phyloP scores from a whole-genome alignment of 64 coral and sea anemone species.

The Stylophora pistillata region DNA sequence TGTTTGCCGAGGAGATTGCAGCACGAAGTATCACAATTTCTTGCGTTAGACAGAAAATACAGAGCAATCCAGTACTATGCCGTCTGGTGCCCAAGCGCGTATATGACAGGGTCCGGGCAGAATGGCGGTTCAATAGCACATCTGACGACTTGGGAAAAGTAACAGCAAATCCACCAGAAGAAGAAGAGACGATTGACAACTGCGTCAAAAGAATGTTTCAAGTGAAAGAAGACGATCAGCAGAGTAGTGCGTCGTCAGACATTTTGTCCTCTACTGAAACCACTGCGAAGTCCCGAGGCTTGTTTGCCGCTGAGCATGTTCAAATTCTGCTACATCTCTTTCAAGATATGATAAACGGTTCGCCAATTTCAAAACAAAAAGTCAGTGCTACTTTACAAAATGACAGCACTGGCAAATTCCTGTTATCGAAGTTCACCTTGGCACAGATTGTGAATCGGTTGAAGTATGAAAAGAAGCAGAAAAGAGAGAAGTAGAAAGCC shows the following conservation, averaged over 20 bases:
- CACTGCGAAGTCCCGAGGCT: constrained; percentile 5
- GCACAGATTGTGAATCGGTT: constrained; percentile 38
- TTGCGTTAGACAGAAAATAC: not conserved
- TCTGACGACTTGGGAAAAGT: not conserved
- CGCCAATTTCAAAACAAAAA: constrained; percentile 34
- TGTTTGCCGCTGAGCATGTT: constrained; percentile 19
- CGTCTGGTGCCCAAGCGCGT: not conserved
- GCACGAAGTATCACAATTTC: not conserved
- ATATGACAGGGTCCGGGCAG: too few species aligned
- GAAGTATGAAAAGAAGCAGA: constrained; percentile 56
- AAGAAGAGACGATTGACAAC: not conserved
- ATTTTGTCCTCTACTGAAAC: constrained; percentile 31
- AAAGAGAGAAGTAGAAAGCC: constrained; percentile 16
- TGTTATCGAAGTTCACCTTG: not conserved
- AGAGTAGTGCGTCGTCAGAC: constrained; percentile 23
- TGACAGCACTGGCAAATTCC: constrained; percentile 9
- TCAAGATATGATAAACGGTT: constrained; percentile 30
- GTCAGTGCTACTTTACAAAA: not conserved
- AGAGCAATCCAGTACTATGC: not conserved
- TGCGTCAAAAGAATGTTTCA: not conserved
- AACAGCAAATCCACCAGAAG: not conserved
- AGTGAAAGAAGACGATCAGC: constrained; percentile 33
- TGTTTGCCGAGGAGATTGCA: constrained; percentile 14
- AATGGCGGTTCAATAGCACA: not conserved
- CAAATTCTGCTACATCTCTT: constrained; percentile 30